phyloP scores from a whole-genome alignment of 2,888 invertebrate species.

The Euplagia quadripunctaria region DNA sequence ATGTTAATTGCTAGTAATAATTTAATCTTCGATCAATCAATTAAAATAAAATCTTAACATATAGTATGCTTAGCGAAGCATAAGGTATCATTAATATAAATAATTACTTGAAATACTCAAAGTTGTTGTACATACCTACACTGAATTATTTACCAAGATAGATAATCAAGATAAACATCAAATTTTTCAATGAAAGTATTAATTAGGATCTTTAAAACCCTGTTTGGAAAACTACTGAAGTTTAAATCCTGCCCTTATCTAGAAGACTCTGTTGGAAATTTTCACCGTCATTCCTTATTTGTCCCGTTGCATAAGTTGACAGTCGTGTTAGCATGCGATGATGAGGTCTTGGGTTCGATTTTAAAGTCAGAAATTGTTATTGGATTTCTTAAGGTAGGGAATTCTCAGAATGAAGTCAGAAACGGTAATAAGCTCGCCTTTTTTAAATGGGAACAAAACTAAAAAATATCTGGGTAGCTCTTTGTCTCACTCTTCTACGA shows the following conservation, averaged over 20 bases:
- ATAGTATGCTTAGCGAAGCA: not conserved
- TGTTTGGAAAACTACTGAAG: not conserved
- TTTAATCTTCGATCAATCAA: no score
- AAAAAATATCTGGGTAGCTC: no score
- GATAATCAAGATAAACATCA: no score
- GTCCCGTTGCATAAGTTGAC: not conserved
- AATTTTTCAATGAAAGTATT: not conserved
- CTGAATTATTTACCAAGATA: not conserved
- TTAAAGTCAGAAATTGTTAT: no score
- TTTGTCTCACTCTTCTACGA: no score
- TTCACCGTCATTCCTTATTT: not conserved
- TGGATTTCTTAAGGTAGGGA: not conserved
- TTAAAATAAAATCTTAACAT: not conserved
- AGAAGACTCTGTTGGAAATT: not conserved
- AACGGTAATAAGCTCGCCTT: not conserved
- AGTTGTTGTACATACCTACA: not conserved
- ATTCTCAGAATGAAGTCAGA: not conserved
- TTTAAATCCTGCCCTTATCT: no score
- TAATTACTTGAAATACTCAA: no score
- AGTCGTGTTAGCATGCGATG: no score
- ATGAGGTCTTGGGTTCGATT: no score
- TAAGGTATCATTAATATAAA: not conserved
- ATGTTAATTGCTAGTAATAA: not conserved
- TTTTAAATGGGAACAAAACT: no score
- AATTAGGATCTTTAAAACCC: not conserved